Evolutionary conservation across 1,140 invertebrate species (phyloP), one percentile per base, ranked within the genome.

Genomic region (Arctopsyche grandis): DNA sequence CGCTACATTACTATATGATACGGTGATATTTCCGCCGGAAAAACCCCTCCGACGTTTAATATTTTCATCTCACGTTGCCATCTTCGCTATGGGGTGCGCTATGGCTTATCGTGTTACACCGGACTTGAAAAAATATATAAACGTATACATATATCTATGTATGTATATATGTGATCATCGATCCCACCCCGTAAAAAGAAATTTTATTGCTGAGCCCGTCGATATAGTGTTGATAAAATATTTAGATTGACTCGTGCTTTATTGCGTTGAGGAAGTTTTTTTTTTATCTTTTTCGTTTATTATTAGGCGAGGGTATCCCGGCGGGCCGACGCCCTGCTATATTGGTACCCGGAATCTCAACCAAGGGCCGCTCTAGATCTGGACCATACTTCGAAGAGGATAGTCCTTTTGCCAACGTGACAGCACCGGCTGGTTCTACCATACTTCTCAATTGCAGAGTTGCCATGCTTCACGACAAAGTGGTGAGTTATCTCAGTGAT

Each of bases 311-410:
- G 22, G 74, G 14, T 44, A 46, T 71, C 16, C 63, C 63, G 63
- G 16, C 69, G 12, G 81, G 81, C 16, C 46, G 81, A 9, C 52
- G 77, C 1, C 81, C 81, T 7, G 60, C 66, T 5, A 48, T 82
- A 48, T 66, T 82, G 4, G 60, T 79, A 24, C 71, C 77, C 22
- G 81, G 81, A 24, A 44, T 16, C 7, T 66, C 43, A 7, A n/a
- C 9, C n/a, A 26, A 69, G 12, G 81, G 81, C 10, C 69, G 82
- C 0, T 66, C 84, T 9, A 82, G 86, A 71, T 90, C 89, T 69
- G 90, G 91, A 3, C 91, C 91, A 0, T 92, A 91, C 83, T 92
- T 92, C 84, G 90, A 91, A 82, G 90, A 91, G 69, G 91, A 90
- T 43, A 84, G 87, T 4, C 88, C 87, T 43, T 86, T 87, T 19